These are phyloP conservation scores for Drosophila rubida DNA, from an alignment of 2,888 invertebrate genomes.

Conservation along the genomic window DNA sequence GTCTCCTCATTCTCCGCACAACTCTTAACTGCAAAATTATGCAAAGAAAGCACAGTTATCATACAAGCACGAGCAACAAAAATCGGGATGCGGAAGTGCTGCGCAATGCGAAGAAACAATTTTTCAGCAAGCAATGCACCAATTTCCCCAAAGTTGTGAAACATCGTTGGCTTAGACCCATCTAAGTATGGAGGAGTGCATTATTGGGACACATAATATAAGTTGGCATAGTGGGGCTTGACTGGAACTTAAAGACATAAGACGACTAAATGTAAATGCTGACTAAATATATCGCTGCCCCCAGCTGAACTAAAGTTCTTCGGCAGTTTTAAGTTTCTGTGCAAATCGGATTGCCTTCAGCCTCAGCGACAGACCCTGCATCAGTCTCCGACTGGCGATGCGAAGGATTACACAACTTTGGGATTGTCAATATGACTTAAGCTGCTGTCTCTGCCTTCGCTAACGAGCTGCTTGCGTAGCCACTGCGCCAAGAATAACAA, in stretches of 20 bases:
- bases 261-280: slow-evolving; percentile 72
- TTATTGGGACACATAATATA: slow-evolving; percentile 31
- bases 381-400: slow-evolving; percentile 14
- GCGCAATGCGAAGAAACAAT: slow-evolving; percentile 50
- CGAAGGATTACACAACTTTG: slow-evolving; percentile 58
- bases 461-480: slow-evolving; percentile 69
- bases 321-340: slow-evolving; percentile 39
- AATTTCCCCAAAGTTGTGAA: slow-evolving; percentile 29
- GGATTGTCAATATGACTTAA: slow-evolving; percentile 61
- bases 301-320: slow-evolving; percentile 38
- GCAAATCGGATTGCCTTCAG: slow-evolving; percentile 58
- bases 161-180: slow-evolving; percentile 48
- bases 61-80: slow-evolving; percentile 38
- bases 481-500: slow-evolving; percentile 72
- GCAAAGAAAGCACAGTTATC: slow-evolving; percentile 60
- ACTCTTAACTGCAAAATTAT: slow-evolving; percentile 65
- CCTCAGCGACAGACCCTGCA: background rate
- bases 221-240: slow-evolving; percentile 8
- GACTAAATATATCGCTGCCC: slow-evolving; percentile 67
- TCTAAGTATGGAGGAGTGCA: slow-evolving; percentile 32
- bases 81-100: slow-evolving; percentile 38
- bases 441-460: slow-evolving; percentile 52
- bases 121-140: slow-evolving; percentile 29
- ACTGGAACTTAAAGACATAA: slow-evolving; percentile 65
- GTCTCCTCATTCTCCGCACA: slow-evolving; percentile 33